Percentiles rank a stretch among this genome's conserved stretches.
Evolutionary conservation across 1,140 invertebrate genomes (phyloP).

Genomic region (Cepaea nemoralis): DNA sequence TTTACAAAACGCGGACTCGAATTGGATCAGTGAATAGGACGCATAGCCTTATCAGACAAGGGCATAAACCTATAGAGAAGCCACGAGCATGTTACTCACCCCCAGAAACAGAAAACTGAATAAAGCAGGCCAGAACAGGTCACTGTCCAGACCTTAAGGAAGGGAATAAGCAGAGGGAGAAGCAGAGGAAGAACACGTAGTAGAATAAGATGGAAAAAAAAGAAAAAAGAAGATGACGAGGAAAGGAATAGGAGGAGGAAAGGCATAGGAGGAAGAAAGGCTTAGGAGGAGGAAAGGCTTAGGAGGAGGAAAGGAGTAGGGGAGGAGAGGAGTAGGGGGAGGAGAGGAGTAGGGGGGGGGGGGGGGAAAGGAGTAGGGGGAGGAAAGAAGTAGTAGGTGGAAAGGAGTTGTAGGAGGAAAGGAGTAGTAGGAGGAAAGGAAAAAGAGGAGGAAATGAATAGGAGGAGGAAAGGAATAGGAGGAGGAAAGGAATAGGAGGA

Average conservation of each 20-base stretch:
- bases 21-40: no score
- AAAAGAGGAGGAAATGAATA: neutral
- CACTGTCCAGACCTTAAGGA: no score
- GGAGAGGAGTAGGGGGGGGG: neutral
- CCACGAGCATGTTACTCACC: no score
- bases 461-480: neutral
- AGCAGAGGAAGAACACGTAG: neutral
- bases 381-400: slow-evolving; percentile 3
- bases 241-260: neutral
- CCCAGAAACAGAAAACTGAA: no score
- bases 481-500: neutral
- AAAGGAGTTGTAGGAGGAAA: slow-evolving; percentile 12
- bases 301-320: neutral
- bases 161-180: neutral
- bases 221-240: neutral
- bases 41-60: no score
- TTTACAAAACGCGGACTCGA: no score
- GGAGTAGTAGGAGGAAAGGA: slow-evolving; percentile 8
- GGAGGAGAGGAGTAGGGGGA: slow-evolving; percentile 4
- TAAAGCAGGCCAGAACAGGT: no score
- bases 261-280: neutral
- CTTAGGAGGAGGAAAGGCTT: neutral
- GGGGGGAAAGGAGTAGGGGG: slow-evolving; percentile 7
- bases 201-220: neutral
- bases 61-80: no score